Evolutionary conservation across 2,888 invertebrate species (phyloP).

Genomic region (Hololepta plana): DNA sequence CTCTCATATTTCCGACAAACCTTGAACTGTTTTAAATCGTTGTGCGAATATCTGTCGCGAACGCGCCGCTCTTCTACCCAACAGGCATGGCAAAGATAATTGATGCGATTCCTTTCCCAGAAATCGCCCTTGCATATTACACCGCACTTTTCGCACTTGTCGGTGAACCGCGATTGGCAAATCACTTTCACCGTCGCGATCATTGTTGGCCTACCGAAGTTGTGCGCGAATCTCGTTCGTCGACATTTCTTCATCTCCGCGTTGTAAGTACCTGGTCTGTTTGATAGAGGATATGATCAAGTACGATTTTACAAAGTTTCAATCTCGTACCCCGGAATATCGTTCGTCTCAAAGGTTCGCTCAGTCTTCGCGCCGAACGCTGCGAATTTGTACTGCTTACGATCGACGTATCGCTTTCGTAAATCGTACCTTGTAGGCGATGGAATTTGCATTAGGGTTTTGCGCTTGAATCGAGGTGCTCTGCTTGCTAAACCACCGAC

Average conservation of each 20-base stretch:
- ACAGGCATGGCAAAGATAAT: constrained; percentile 28
- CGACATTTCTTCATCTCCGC: constrained; percentile 13
- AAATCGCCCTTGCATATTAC: constrained; percentile 28
- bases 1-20: too few relatives aligned
- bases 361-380: constrained; percentile 8
- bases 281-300: too few relatives aligned
- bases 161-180: constrained; percentile 24
- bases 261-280: constrained; percentile 20
- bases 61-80: constrained; percentile 23
- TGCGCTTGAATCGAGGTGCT: constrained; percentile 16
- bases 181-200: constrained; percentile 26
- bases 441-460: constrained; percentile 15
- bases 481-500: constrained; percentile 17
- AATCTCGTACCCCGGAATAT: constrained; percentile 21
- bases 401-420: too few relatives aligned
- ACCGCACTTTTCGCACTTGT: constrained; percentile 26
- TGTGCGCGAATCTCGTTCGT: constrained; percentile 22
- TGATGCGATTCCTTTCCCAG: constrained; percentile 25
- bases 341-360: constrained; percentile 9
- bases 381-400: too few relatives aligned
- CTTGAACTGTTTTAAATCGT: constrained; percentile 16
- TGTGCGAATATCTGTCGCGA: constrained; percentile 16
- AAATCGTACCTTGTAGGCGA: constrained; percentile 20
- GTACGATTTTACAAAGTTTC: too few relatives aligned
- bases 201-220: constrained; percentile 26